Conservation (phyloP, 92 coral and sea anemone genomes). For the Epizoanthus scotinus region DNA sequence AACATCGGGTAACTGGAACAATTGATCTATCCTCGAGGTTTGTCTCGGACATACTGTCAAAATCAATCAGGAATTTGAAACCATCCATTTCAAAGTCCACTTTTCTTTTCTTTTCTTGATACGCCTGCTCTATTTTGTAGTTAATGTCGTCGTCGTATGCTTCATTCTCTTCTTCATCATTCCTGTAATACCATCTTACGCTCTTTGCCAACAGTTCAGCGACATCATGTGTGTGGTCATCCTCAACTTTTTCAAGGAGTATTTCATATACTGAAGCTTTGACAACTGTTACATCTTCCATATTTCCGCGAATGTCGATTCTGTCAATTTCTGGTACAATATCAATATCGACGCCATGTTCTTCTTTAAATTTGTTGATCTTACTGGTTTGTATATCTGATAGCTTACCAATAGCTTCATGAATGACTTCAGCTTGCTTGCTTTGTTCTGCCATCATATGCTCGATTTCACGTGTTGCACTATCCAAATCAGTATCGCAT, state of each 20-base stretch:
- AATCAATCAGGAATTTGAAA: constrained; percentile 1
- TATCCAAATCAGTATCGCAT: constrained; percentile 20
- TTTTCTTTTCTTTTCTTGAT: constrained; percentile 23
- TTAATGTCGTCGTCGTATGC: constrained; percentile 50
- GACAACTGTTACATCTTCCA: constrained; percentile 52
- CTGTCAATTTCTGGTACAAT: constrained; percentile 47
- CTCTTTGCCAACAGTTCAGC: constrained; percentile 57
- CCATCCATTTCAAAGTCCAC: constrained; percentile 23
- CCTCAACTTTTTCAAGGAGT: constrained; percentile 43
- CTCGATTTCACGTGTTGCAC: constrained; percentile 41
- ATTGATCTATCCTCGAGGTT: not conserved
- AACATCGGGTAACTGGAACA: constrained; percentile 40
- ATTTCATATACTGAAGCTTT: constrained; percentile 27
- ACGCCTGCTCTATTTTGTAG: constrained; percentile 66
- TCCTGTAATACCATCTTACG: constrained; percentile 58
- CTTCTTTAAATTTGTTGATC: constrained; percentile 24
- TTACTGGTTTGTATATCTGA: constrained; percentile 41
- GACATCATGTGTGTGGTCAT: constrained; percentile 52
- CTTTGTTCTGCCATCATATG: constrained; percentile 46
- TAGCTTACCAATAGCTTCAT: constrained; percentile 54
- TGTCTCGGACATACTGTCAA: constrained; percentile 41
- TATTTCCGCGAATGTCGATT: constrained; percentile 50
- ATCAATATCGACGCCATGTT: constrained; percentile 19
- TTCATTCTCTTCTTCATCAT: constrained; percentile 6
- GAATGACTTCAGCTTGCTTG: constrained; percentile 40